phyloP scores from a whole-genome alignment of 2,113 vertebrate genomes.

The Nannospalax galili region DNA sequence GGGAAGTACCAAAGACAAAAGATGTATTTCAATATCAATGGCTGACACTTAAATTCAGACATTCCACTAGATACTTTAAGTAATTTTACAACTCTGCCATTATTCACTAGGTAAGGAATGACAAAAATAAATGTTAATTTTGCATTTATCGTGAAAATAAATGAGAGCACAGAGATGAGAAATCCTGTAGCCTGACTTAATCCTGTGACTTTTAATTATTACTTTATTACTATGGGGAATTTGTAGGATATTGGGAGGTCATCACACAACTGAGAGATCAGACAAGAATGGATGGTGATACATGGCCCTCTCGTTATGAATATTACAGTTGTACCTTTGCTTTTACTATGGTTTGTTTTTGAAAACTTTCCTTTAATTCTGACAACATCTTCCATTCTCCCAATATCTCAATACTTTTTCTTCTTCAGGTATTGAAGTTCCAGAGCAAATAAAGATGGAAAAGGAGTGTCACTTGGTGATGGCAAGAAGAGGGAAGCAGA shows the following conservation, averaged over 20 bases:
- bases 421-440: neutral
- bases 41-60: neutral
- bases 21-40: neutral
- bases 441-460: neutral
- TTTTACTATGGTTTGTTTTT: neutral
- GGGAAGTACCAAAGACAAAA: constrained; percentile 5
- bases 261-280: neutral
- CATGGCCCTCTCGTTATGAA: neutral
- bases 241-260: neutral
- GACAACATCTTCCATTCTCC: neutral
- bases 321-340: neutral
- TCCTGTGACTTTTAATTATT: neutral
- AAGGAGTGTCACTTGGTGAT: neutral
- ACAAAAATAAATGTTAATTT: neutral
- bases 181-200: neutral
- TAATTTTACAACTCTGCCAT: neutral
- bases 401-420: neutral
- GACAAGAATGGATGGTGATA: neutral
- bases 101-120: neutral
- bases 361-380: neutral
- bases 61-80: neutral
- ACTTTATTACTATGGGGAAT: neutral
- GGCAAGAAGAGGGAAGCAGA: neutral
- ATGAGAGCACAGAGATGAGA: neutral
- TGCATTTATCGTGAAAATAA: neutral